These are phyloP conservation scores for Helarctos malayanus DNA, from an alignment of 2,797 vertebrate genomes.

Conservation along the genomic window DNA sequence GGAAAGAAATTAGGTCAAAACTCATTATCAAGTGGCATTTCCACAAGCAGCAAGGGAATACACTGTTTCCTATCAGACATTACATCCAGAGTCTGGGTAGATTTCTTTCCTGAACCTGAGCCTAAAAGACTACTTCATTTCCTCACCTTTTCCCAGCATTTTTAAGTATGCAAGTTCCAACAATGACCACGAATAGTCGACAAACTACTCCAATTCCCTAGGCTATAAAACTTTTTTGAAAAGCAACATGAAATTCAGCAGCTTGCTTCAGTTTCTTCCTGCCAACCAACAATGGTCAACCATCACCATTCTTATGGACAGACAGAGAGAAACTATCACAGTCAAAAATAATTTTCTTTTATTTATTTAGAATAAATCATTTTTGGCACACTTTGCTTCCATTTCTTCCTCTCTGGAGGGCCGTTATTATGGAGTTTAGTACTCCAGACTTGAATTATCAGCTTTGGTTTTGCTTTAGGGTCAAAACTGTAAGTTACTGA, in stretches of 20 bases:
- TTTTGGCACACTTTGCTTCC: slow-evolving; percentile 57
- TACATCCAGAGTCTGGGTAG: slow-evolving; percentile 58
- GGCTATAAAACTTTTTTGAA: slow-evolving; percentile 77
- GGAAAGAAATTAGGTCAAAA: slow-evolving; percentile 70
- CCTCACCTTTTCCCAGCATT: slow-evolving; percentile 66
- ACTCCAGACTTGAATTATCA: slow-evolving; percentile 63
- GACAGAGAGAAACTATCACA: slow-evolving; percentile 56
- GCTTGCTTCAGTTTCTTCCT: slow-evolving; percentile 57
- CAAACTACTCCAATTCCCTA: slow-evolving; percentile 33
- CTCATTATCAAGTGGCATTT: slow-evolving; percentile 79
- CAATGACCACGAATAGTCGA: neutral
- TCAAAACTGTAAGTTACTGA: slow-evolving; percentile 31
- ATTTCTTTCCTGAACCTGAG: slow-evolving; percentile 73
- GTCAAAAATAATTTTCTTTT: slow-evolving; percentile 70
- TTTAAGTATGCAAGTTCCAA: slow-evolving; percentile 61
- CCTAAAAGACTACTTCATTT: slow-evolving; percentile 80
- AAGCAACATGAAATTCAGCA: slow-evolving; percentile 78
- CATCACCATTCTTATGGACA: slow-evolving; percentile 64
- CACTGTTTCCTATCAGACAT: slow-evolving; percentile 76
- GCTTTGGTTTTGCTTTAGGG: slow-evolving; percentile 58
- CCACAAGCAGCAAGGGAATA: slow-evolving; percentile 66
- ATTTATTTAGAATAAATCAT: slow-evolving; percentile 51
- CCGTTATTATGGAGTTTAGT: slow-evolving; percentile 14
- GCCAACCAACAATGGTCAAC: slow-evolving; percentile 63
- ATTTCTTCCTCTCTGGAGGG: slow-evolving; percentile 65